These are phyloP conservation scores for Balaeniceps rex DNA, from an alignment of 2,113 vertebrate species.

Conservation along the genomic window DNA sequence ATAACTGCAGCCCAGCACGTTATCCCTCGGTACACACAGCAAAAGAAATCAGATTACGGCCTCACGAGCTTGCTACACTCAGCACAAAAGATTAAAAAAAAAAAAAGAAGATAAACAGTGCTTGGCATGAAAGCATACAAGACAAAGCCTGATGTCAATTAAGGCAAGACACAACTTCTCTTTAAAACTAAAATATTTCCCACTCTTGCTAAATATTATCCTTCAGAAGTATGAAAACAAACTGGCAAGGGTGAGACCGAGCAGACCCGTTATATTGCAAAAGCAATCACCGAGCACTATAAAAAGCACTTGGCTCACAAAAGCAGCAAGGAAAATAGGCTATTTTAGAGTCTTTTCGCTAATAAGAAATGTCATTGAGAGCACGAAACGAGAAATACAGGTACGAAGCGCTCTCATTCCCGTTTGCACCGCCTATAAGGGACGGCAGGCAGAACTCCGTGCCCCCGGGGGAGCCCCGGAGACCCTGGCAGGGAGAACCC, in stretches of 20 bases:
- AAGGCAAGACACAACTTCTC: too few species aligned
- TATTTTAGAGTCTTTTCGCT: accelerated
- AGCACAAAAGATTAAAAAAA: background rate
- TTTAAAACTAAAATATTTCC: background rate
- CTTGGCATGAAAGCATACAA: background rate
- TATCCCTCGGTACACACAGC: accelerated
- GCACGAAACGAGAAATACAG: accelerated
- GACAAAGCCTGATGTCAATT: background rate
- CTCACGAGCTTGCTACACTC: accelerated
- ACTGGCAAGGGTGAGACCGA: accelerated
- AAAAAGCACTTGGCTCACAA: background rate
- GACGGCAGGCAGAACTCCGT: accelerated
- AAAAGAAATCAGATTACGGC: background rate
- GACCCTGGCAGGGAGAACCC: background rate
- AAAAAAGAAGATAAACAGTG: background rate
- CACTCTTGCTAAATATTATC: accelerated
- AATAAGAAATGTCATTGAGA: accelerated
- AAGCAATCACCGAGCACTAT: accelerated
- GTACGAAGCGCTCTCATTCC: accelerated
- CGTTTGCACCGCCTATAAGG: background rate
- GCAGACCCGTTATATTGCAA: background rate
- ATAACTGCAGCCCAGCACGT: background rate
- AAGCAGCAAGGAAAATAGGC: accelerated
- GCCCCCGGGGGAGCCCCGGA: too few species aligned
- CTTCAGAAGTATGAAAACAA: background rate